Percentiles rank a stretch among this genome's conserved stretches.
Evolutionary conservation across 2,797 vertebrate species (phyloP).

Genomic region (Galagoides demidoff): DNA sequence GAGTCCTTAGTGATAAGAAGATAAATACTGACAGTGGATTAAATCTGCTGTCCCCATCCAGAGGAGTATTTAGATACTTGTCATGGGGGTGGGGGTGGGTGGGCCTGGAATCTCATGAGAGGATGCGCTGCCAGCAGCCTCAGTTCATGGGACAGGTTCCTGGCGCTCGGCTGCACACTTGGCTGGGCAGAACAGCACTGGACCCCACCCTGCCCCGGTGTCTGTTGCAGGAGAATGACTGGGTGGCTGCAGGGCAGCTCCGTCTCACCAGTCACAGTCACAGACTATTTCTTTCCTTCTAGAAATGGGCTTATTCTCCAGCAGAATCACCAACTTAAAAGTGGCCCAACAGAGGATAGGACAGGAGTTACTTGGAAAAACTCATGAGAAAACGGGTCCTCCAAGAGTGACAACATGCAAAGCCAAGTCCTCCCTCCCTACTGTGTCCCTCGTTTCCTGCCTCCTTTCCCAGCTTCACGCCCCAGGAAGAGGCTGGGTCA

Average conservation of each 20-base stretch:
- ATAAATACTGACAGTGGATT: not conserved
- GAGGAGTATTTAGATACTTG: not conserved
- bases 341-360: not conserved
- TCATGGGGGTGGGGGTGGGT: not conserved
- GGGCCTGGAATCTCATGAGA: not conserved
- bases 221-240: not conserved
- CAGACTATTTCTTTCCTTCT: not conserved
- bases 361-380: not conserved
- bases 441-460: not conserved
- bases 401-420: not conserved
- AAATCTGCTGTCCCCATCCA: not conserved
- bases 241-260: not conserved
- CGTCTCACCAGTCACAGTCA: not conserved
- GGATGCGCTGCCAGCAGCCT: not conserved
- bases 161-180: not conserved
- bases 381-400: not conserved
- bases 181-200: not conserved
- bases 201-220: not conserved
- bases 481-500: not conserved
- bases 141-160: too few species aligned
- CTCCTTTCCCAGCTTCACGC: not conserved
- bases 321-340: not conserved
- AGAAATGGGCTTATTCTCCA: not conserved
- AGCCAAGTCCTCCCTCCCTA: not conserved
- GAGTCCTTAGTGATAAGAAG: not conserved